Base-by-base conservation (phyloP, 2,888 invertebrate genomes). In the Synanthedon andrenaeformis region DNA sequence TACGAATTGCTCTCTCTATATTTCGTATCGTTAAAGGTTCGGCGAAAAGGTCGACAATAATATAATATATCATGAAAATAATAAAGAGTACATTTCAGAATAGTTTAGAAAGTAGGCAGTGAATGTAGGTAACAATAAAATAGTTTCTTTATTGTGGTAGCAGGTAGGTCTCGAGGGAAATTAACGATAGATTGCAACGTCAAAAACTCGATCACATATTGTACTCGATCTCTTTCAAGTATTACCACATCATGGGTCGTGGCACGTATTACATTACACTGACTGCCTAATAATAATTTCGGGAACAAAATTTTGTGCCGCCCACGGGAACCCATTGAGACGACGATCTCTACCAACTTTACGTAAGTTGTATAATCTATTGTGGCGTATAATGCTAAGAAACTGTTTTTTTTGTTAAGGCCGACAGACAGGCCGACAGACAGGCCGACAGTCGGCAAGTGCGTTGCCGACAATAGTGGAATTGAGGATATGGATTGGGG, bases 201-300 rank as follows among this genome's bases (percentile, higher is more conserved):
- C 82, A 82, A 80, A 79, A 78, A 78, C 67, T 79, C 80, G 79
- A 80, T 82, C 80, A 80, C 77, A 80, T 76, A 81, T 79, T 79
- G 79, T 80, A 70, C 67, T 72, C 70, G 67, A 67, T 72, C 73
- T 74, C 67, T 71, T 75, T 71, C 69, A 74, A 75, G 69, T 67
- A 74, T 72, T 68, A 64, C 70, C 70, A 66, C 58, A 57, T 57
- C 57, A 57, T 55, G 58, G 68, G 63, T 66, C 63, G 63, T 63
- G 65, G 62, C 71, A 76, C 72, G 70, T 76, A 70, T 66, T 67
- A 72, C 61, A 70, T 73, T 74, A 70, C 67, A 59, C 63, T 65
- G 56, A 64, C 61, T 64, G 59, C 57, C 52, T 49, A 53, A 53
- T 55, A 60, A 59, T 53, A 54, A 58, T 58, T 56, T 17, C 4